phyloP scores from a whole-genome alignment of 2,797 vertebrate species.

The Cryptoprocta ferox region DNA sequence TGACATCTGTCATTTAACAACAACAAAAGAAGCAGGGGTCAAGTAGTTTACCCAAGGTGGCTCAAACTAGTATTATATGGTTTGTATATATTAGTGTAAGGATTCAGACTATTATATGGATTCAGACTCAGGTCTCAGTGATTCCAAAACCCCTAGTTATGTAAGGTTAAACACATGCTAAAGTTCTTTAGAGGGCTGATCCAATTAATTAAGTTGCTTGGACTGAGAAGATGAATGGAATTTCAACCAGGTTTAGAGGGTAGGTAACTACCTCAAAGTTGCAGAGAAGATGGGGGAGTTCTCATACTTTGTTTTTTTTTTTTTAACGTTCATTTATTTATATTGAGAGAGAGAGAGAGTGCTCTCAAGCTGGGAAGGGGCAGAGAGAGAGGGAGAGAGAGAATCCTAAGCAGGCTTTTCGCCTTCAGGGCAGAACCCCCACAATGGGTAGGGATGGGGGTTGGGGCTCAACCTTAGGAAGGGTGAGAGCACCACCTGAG shows the following conservation, averaged over 20 bases:
- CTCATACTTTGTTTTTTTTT: background rate
- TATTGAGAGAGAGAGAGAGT: no score
- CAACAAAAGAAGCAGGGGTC: background rate
- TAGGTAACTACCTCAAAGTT: slow-evolving; percentile 10
- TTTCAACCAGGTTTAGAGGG: background rate
- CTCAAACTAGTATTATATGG: background rate
- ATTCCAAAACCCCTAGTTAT: slow-evolving; percentile 25
- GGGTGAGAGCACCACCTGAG: no score
- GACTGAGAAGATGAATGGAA: background rate
- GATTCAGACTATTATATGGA: background rate
- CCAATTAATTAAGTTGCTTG: slow-evolving; percentile 51
- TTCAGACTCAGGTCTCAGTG: slow-evolving; percentile 27
- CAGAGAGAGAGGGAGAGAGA: no score
- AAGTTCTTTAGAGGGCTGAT: slow-evolving; percentile 41
- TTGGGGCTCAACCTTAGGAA: no score
- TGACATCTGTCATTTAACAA: background rate
- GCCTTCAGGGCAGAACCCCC: no score
- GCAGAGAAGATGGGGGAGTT: background rate
- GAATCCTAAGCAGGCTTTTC: no score
- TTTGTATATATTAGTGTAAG: background rate
- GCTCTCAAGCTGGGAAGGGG: no score
- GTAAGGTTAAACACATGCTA: background rate
- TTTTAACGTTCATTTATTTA: no score
- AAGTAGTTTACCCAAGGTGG: background rate
- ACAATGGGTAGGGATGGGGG: no score